Evolutionary conservation across 1,140 invertebrate genomes (phyloP).

Genomic region (Capitella teleta): DNA sequence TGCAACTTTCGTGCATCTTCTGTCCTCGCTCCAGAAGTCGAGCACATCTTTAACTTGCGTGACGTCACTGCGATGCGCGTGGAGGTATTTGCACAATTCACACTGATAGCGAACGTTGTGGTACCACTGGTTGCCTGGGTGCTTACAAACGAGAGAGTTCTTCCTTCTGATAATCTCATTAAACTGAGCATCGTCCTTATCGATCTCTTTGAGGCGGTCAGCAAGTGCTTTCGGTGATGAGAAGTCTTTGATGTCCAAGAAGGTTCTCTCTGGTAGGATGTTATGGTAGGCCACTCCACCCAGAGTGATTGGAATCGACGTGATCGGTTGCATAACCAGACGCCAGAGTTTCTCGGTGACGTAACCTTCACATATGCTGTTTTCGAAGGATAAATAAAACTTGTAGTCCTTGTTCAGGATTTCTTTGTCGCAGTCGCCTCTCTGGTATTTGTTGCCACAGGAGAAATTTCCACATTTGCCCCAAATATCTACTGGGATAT

Average conservation of each 20-base stretch:
- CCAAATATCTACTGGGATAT: conserved; percentile 53
- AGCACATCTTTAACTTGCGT: too few species aligned
- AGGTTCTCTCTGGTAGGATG: conserved; percentile 37
- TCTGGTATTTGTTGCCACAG: conserved; percentile 45
- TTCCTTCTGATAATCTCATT: too few species aligned
- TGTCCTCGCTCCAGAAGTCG: too few species aligned
- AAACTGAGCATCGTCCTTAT: conserved; percentile 26
- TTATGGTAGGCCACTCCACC: conserved; percentile 41
- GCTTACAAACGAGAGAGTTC: too few species aligned
- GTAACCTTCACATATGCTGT: conserved; percentile 39
- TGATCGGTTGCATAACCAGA: conserved; percentile 20
- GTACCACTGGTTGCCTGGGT: too few species aligned
- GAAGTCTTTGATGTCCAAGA: conserved; percentile 32
- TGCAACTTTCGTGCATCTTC: too few species aligned
- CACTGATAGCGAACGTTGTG: too few species aligned
- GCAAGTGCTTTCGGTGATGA: conserved; percentile 22
- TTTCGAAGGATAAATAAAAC: conserved; percentile 81
- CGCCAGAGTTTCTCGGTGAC: conserved; percentile 45
- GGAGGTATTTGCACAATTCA: too few species aligned
- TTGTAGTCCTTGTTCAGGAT: conserved; percentile 62
- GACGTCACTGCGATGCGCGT: too few species aligned
- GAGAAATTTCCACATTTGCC: conserved; percentile 47
- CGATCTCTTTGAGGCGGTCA: conserved; percentile 15
- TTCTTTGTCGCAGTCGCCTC: conserved; percentile 44
- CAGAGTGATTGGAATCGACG: conserved; percentile 34